Base-by-base conservation (phyloP, 2,797 vertebrate genomes). In the Eleutherodactylus coqui region DNA sequence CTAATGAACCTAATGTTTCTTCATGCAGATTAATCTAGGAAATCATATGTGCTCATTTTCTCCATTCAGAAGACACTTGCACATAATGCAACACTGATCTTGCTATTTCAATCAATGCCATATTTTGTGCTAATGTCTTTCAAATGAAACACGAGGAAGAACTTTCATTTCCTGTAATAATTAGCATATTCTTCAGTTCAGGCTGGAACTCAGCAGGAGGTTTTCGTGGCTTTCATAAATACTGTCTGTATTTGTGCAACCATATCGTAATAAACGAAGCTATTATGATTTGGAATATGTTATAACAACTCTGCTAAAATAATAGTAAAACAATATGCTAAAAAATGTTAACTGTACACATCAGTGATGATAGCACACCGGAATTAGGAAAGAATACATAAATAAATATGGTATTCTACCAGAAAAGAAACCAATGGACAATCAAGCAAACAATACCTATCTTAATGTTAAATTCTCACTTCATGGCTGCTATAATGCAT, bases 11-110 rank as follows among this genome's bases (percentile, higher is more conserved):
- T 87, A 83, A 84, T 84, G 82, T 79, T 75, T 80, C 82, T 80
- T 87, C 82, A 81, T 87, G 86, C 82, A 87, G 82, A 84, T 84
- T 87, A 80, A 87, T 87, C 76, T 87, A 84, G 82, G 47, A 87
- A 87, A 87, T 87, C 76, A 84, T 87, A 80, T 87, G 82, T 84
- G 82, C 86, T 87, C 86, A 87, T 87, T 87, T 87, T 84, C 67
- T 84, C 86, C 75, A 87, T 87, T 87, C 86, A 87, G 79, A 84
- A 87, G 86, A 87, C 76, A 83, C 86, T 87, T 87, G 76, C 82
- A 87, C 86, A 87, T 87, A 87, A 87, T 87, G 82, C 69, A 87
- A 84, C 82, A 80, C 82, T 84, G 86, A 87, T 87, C 86, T 87
- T 87, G 82, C 82, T 75, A 80, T 87, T 87, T 87, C 82, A 87